Conservation (phyloP, 1,140 invertebrate species). For the Neuroterus valhalla region DNA sequence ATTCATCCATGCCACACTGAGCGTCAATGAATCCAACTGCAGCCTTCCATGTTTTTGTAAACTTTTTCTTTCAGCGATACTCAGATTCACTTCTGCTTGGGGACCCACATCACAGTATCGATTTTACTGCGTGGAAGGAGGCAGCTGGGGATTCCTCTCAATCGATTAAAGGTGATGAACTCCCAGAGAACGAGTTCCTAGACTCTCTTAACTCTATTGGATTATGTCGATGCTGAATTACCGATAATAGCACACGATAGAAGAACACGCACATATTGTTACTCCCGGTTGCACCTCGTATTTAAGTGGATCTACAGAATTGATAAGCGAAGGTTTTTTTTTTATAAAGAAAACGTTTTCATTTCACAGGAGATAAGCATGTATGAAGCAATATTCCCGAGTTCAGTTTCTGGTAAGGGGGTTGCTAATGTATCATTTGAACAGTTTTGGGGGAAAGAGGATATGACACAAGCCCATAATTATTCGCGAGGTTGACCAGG, state of each 20-base stretch:
- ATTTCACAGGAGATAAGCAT: neutral
- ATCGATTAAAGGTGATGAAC: constrained; percentile 27
- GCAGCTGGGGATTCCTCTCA: constrained; percentile 19
- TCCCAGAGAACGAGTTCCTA: constrained; percentile 17
- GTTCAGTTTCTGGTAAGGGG: too few relatives aligned
- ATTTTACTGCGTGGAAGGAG: constrained; percentile 11
- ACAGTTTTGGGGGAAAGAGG: too few relatives aligned
- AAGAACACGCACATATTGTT: neutral
- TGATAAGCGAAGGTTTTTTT: neutral
- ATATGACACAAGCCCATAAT: too few relatives aligned
- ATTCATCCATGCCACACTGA: neutral
- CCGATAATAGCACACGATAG: constrained; percentile 27
- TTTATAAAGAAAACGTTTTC: neutral
- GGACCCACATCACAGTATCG: constrained; percentile 14
- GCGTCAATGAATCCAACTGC: neutral
- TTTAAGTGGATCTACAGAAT: constrained; percentile 1
- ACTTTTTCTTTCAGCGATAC: neutral
- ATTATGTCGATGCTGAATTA: constrained; percentile 24
- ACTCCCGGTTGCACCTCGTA: neutral
- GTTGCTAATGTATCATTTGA: too few relatives aligned
- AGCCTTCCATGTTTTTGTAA: neutral
- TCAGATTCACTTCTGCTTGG: constrained; percentile 22
- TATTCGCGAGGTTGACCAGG: too few relatives aligned
- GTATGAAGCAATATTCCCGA: neutral
- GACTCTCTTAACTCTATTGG: constrained; percentile 19